Conservation (phyloP, 2,888 invertebrate genomes). For the Leptura quadrifasciata region DNA sequence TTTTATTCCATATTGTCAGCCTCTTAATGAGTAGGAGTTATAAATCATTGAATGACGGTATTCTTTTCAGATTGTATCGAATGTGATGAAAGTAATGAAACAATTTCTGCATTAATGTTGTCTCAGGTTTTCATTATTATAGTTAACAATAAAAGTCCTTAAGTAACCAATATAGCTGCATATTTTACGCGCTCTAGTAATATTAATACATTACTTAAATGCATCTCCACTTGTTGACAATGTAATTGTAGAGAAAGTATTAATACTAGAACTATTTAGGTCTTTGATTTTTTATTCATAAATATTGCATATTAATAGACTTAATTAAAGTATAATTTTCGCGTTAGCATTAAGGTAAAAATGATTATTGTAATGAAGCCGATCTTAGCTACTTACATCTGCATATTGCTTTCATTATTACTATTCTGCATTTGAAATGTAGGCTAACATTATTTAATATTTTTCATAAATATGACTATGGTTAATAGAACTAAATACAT, state of each 20-base stretch:
- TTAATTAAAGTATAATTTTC: conserved; percentile 28
- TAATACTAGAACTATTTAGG: conserved; percentile 28
- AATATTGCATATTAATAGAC: neutral
- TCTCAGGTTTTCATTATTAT: too few species aligned
- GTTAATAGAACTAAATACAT: too few species aligned
- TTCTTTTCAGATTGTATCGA: too few species aligned
- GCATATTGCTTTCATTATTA: neutral
- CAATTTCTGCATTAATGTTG: too few species aligned
- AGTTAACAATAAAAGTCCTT: too few species aligned
- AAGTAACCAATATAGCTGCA: neutral
- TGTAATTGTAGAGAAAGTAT: conserved; percentile 41
- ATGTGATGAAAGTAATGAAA: too few species aligned
- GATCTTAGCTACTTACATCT: conserved; percentile 1
- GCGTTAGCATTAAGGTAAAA: conserved; percentile 6
- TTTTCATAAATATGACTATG: too few species aligned
- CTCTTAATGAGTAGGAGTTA: too few species aligned
- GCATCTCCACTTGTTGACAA: conserved; percentile 34
- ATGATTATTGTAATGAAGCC: neutral
- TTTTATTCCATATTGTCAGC: too few species aligned
- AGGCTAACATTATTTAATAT: neutral
- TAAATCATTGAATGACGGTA: too few species aligned
- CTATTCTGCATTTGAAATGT: neutral
- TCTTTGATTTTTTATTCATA: conserved; percentile 15
- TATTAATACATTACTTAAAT: conserved; percentile 1
- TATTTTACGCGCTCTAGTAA: conserved; percentile 30